A percentile compares a stretch with the other conserved stretches of the same genome.
These are phyloP conservation scores for Sitta carolinensis DNA, from an alignment of 2,797 vertebrate genomes.

Conservation along the genomic window DNA sequence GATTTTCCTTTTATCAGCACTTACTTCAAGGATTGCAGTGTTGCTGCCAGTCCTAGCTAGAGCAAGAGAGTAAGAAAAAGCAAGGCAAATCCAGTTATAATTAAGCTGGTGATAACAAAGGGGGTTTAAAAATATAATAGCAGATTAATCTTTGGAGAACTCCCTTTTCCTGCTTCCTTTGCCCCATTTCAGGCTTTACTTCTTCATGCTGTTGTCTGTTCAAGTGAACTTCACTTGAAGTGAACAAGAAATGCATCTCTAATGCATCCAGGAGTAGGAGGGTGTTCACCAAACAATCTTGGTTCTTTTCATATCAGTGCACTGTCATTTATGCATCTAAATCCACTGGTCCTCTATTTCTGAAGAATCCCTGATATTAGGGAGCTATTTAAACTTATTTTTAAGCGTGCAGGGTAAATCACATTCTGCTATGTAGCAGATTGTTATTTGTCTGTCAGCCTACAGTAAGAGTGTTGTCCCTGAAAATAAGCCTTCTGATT, in stretches of 20 bases:
- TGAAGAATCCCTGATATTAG: neutral
- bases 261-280: neutral
- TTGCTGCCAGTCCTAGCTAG: neutral
- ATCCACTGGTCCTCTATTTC: neutral
- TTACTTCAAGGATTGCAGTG: neutral
- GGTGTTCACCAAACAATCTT: neutral
- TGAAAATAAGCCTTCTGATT: too few species aligned
- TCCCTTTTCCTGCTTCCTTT: neutral
- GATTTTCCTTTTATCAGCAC: neutral
- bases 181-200: neutral
- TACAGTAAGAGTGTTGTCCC: too few species aligned
- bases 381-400: neutral
- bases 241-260: neutral
- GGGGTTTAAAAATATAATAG: neutral
- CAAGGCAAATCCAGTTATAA: neutral
- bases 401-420: neutral
- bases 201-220: neutral
- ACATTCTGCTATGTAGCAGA: neutral
- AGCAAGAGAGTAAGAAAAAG: neutral
- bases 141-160: neutral
- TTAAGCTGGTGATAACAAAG: neutral
- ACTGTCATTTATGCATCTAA: neutral
- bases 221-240: too few species aligned
- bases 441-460: constrained; percentile 1
- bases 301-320: neutral